These are phyloP conservation scores for Aurelia sp. DNA, from an alignment of 30 jellyfish, hydroid and myxozoan genomes.

Conservation along the genomic window DNA sequence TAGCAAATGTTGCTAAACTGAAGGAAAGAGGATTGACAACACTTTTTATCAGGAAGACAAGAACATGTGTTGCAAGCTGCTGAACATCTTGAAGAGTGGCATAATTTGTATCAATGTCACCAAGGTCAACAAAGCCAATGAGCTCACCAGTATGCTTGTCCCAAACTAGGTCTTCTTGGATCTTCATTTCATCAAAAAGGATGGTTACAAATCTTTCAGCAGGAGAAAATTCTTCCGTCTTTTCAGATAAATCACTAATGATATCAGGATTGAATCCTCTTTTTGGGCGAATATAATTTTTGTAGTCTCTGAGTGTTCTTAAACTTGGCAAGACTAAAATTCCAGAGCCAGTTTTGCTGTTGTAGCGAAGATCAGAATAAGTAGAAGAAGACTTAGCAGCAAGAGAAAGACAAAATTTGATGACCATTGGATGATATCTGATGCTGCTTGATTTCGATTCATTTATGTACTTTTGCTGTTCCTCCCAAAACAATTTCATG, in stretches of 20 bases:
- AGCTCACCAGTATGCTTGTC: neutral
- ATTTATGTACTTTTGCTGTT: no score
- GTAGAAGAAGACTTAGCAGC: conserved; percentile 47
- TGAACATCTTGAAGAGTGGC: conserved; percentile 48
- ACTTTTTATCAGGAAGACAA: conserved; percentile 71
- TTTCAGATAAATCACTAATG: conserved; percentile 35
- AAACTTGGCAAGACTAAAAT: conserved; percentile 63
- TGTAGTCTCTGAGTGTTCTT: conserved; percentile 57
- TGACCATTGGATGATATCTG: no score
- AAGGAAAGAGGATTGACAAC: neutral
- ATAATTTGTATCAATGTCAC: conserved; percentile 50
- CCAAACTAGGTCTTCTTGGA: no score
- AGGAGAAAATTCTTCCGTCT: conserved; percentile 16
- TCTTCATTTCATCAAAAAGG: conserved; percentile 12
- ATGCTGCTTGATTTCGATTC: no score
- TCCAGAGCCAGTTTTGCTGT: conserved; percentile 51
- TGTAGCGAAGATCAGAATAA: conserved; percentile 17
- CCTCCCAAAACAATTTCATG: no score
- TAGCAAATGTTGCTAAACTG: no score
- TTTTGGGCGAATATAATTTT: conserved; percentile 49
- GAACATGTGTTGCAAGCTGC: conserved; percentile 69
- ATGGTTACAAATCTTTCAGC: conserved; percentile 36
- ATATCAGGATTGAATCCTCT: conserved; percentile 67
- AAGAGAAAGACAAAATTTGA: conserved; percentile 44
- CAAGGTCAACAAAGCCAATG: conserved; percentile 64